These are phyloP conservation scores for Babyrousa celebensis DNA, from an alignment of 2,797 vertebrate genomes.

Conservation along the genomic window DNA sequence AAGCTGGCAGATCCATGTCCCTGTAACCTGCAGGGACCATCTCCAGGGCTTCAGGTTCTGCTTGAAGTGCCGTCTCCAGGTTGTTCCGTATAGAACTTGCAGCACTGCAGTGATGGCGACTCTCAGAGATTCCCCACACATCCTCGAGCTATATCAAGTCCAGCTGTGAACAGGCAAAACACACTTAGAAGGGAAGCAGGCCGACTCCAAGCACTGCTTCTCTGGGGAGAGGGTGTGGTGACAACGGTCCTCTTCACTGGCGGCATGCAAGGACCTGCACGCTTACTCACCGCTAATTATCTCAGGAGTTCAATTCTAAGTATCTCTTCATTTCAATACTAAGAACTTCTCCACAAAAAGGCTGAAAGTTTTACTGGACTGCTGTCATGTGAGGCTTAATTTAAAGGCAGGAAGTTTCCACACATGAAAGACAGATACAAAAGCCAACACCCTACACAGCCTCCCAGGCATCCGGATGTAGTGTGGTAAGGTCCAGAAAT, in stretches of 20 bases:
- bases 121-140: neutral
- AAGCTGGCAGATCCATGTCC: neutral
- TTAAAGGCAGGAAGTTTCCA: neutral
- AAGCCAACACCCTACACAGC: neutral
- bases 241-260: neutral
- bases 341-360: neutral
- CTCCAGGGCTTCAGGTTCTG: slow-evolving; percentile 3
- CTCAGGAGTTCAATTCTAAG: neutral
- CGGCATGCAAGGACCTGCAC: accelerated
- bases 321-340: neutral
- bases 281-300: neutral
- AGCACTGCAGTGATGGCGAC: neutral
- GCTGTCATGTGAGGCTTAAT: neutral
- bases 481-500: slow-evolving; percentile 14
- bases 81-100: neutral
- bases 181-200: slow-evolving; percentile 69
- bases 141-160: slow-evolving; percentile 95
- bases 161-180: slow-evolving; percentile 93
- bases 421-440: neutral
- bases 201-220: neutral
- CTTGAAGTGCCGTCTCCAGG: neutral
- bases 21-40: neutral
- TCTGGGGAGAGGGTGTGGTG: neutral
- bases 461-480: neutral
- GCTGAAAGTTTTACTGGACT: neutral